Evolutionary conservation across 2,888 invertebrate species (phyloP).

Genomic region (Chalcosyrphus nemorum): DNA sequence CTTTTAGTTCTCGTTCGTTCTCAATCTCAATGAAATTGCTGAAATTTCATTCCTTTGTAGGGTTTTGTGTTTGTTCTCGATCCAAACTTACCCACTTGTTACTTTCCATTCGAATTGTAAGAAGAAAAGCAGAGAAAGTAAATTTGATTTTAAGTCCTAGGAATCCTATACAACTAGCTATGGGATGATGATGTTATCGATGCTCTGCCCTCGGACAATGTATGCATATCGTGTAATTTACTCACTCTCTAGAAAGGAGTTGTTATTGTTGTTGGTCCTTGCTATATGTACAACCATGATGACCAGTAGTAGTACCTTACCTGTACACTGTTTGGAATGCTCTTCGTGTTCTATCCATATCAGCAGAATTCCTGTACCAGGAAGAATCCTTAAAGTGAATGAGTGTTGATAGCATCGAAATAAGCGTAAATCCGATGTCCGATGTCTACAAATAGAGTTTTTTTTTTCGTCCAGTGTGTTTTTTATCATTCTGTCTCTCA

Average conservation of each 20-base stretch:
- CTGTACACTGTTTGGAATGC: constrained; percentile 57
- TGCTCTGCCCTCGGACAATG: constrained; percentile 46
- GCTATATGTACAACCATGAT: neutral
- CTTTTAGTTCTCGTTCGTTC: no score
- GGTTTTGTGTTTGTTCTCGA: constrained; percentile 53
- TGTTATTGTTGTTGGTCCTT: neutral
- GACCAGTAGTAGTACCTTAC: constrained; percentile 23
- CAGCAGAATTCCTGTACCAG: constrained; percentile 33
- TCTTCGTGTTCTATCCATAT: constrained; percentile 53
- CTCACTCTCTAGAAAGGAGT: constrained; percentile 7
- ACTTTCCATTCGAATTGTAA: constrained; percentile 6
- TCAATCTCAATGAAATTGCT: constrained; percentile 42
- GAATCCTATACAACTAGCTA: neutral
- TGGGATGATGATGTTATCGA: constrained; percentile 31
- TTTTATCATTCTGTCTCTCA: neutral
- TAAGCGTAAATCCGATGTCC: constrained; percentile 37
- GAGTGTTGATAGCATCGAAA: constrained; percentile 58
- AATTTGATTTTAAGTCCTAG: constrained; percentile 62
- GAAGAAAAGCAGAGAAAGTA: constrained; percentile 28
- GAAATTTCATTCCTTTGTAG: constrained; percentile 55
- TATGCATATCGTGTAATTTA: constrained; percentile 68
- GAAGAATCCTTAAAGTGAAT: constrained; percentile 54
- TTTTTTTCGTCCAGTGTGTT: no score
- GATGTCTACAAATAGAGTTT: constrained; percentile 4
- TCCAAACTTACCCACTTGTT: constrained; percentile 56